Base-by-base conservation (phyloP, 2,797 vertebrate genomes). In the Falco biarmicus region DNA sequence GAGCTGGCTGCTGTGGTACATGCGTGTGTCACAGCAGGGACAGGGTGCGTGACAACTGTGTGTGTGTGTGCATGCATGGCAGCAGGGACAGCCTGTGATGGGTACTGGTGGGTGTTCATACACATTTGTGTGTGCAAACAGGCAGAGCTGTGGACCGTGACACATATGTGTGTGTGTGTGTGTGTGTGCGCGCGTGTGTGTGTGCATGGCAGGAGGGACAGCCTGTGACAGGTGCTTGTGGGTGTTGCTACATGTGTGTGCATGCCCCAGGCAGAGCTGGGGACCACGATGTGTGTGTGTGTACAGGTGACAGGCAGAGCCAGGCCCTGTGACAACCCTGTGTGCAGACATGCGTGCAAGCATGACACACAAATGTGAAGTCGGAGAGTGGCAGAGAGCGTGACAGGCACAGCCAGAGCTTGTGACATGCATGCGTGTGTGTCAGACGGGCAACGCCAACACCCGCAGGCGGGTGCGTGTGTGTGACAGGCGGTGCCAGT, bases 101-200 rank as follows among this genome's bases (percentile, higher is more conserved):
- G 24, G 32, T 11, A 32, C 45, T 68, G 8, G 6, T 26, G 65
- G 45, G 45, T 66, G 45, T 15, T 63, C 18, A 18, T 13, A 29
- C 6, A 2, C 3, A 45, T 18, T 45, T 45, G 9, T 5, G 26
- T 10, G 16, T 2, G 37, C 4, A 45, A 10, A 13, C 31, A 11
- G 73, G 43, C 37, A 14, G 48, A 20, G 41, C 50, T 0, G 10
- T 43, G 28, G 28, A n/a, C 43, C 10, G 16, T 1, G 4, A 12
- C 4, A 14, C 13, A 13, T 41, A 13, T 5, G 41, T 41, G 41
- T 41, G 37, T 11, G 37, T 5, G 9, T 1, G 11, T 6, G 21
- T 8, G 54, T 1, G 15, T 22, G 28, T 8, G 15, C 8, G 15
- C 5, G 9, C 1, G 11, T 6, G 21, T 8, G 54, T 1, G 15